Conservation (phyloP, 2,888 invertebrate genomes). For the Callinectes sapidus region DNA sequence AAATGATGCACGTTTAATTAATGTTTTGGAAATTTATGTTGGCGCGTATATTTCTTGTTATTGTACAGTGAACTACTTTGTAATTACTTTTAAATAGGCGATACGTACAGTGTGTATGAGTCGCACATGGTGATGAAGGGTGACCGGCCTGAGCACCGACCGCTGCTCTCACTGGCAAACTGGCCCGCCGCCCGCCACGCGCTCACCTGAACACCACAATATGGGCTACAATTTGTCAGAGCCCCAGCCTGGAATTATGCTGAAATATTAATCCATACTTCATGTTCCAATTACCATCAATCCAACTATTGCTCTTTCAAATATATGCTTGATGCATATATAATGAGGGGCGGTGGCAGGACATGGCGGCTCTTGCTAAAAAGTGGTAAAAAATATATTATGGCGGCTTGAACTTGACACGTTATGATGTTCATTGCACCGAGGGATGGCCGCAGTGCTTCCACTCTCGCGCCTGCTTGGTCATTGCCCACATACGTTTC, state of each 20-base stretch:
- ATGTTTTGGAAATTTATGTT: neutral
- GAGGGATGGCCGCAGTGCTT: neutral
- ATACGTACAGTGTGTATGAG: neutral
- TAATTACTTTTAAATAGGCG: constrained; percentile 13
- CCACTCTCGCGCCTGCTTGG: neutral
- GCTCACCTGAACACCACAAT: constrained; percentile 17
- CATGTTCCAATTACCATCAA: constrained; percentile 36
- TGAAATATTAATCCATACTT: constrained; percentile 37
- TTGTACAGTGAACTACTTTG: constrained; percentile 29
- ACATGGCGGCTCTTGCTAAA: constrained; percentile 12
- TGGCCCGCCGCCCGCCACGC: neutral
- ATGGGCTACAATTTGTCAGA: constrained; percentile 6
- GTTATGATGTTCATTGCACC: constrained; percentile 21
- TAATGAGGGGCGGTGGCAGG: constrained; percentile 26
- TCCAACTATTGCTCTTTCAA: constrained; percentile 31
- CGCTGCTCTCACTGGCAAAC: neutral
- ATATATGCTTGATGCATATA: constrained; percentile 26
- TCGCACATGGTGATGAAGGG: neutral
- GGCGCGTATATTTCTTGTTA: neutral
- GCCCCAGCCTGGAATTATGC: constrained; percentile 5
- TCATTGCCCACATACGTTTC: neutral
- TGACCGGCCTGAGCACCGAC: neutral
- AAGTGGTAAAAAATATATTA: constrained; percentile 16
- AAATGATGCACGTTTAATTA: constrained; percentile 7
- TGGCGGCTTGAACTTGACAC: neutral